Conservation (phyloP, 2,797 vertebrate species). For the Xiphorhynchus erythropygius region DNA sequence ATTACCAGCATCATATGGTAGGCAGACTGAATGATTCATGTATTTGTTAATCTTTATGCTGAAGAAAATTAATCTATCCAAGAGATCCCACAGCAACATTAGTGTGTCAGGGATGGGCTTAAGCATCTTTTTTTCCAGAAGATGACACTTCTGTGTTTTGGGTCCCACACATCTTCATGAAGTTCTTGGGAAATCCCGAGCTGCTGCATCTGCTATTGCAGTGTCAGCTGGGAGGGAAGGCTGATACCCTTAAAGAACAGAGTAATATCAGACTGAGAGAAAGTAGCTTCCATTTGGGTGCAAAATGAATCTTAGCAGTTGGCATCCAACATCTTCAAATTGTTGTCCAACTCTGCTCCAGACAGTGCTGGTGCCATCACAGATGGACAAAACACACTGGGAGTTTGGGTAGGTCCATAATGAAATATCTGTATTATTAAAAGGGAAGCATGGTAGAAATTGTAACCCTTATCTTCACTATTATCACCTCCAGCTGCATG, state of each 20-base stretch:
- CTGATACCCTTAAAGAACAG: neutral
- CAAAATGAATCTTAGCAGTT: neutral
- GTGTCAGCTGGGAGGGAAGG: neutral
- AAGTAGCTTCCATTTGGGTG: neutral
- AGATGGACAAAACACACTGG: neutral
- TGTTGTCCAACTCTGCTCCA: neutral
- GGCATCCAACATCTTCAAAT: neutral
- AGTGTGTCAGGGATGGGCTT: neutral
- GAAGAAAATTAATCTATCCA: neutral
- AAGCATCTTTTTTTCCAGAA: neutral
- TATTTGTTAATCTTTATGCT: neutral
- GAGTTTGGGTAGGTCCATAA: neutral
- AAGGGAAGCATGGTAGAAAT: neutral
- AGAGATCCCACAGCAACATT: neutral
- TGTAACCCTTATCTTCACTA: neutral
- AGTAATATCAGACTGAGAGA: neutral
- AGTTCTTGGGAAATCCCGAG: neutral
- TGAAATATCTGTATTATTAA: neutral
- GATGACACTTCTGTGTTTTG: neutral
- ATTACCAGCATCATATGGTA: neutral
- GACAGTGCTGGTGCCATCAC: neutral
- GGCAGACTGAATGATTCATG: neutral
- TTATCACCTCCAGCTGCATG: rapidly evolving
- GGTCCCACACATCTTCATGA: neutral
- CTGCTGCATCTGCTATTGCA: neutral